Percentiles rank a stretch among this genome's conserved stretches.
Evolutionary conservation across 2,113 vertebrate species (phyloP).

Genomic region (Gila orcuttii): DNA sequence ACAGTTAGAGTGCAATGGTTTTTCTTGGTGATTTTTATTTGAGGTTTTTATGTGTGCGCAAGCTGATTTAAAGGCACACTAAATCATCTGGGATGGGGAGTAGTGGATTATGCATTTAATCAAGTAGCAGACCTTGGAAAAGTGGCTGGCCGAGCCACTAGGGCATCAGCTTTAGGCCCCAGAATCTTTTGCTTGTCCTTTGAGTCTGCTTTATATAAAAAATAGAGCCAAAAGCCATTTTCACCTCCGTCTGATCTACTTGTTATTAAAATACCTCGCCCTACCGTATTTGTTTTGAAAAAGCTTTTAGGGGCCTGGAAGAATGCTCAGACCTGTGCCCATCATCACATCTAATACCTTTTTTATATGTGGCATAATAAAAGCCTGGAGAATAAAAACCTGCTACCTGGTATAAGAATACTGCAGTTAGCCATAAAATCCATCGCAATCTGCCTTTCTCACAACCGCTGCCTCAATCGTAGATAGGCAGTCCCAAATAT

Average conservation of each 20-base stretch:
- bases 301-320: slow-evolving; percentile 22
- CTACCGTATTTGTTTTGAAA: slow-evolving; percentile 46
- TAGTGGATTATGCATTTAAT: slow-evolving; percentile 87
- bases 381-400: slow-evolving; percentile 49
- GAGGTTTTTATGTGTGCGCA: slow-evolving; percentile 86
- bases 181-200: slow-evolving; percentile 67
- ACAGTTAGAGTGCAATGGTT: slow-evolving; percentile 86
- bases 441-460: slow-evolving; percentile 37
- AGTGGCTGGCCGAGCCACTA: slow-evolving; percentile 75
- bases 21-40: slow-evolving; percentile 89
- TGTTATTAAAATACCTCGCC: slow-evolving; percentile 48
- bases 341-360: slow-evolving; percentile 49
- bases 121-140: slow-evolving; percentile 82
- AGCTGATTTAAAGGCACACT: slow-evolving; percentile 86
- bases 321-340: slow-evolving; percentile 44
- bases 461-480: slow-evolving; percentile 25
- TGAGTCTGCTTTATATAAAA: slow-evolving; percentile 65
- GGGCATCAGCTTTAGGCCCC: slow-evolving; percentile 70
- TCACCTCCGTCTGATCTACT: slow-evolving; percentile 54
- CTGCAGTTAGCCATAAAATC: slow-evolving; percentile 53
- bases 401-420: slow-evolving; percentile 46
- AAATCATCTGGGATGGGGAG: slow-evolving; percentile 83
- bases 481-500: slow-evolving; percentile 16
- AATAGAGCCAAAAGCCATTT: slow-evolving; percentile 70
- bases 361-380: slow-evolving; percentile 56